Evolutionary conservation across 2,888 invertebrate species (phyloP).

Genomic region (Aradus depressus): DNA sequence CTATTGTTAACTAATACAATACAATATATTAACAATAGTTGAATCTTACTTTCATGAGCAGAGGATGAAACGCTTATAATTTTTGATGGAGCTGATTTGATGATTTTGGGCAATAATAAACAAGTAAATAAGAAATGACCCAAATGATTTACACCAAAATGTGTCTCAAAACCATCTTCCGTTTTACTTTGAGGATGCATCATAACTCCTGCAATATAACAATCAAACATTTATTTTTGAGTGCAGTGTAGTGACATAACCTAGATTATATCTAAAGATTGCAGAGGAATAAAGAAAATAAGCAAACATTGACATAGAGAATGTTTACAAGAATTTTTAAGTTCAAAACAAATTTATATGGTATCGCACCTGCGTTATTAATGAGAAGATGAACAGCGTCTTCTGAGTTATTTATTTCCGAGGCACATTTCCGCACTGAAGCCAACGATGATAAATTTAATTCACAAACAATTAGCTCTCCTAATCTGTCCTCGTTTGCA

Average conservation of each 20-base stretch:
- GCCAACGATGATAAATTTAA: constrained; percentile 39
- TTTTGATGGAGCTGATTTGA: constrained; percentile 36
- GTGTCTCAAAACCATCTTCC: constrained; percentile 46
- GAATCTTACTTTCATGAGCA: constrained; percentile 29
- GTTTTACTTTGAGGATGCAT: constrained; percentile 39
- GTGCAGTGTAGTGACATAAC: neutral
- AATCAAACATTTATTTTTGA: neutral
- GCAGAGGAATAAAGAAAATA: neutral
- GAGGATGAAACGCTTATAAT: constrained; percentile 33
- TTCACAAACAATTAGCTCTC: constrained; percentile 39
- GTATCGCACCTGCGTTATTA: constrained; percentile 36
- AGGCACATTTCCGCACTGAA: constrained; percentile 39
- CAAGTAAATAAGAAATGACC: constrained; percentile 52
- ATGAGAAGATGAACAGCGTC: constrained; percentile 34
- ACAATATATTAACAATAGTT: no score
- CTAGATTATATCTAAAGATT: neutral
- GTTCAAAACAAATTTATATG: no score
- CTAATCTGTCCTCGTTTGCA: constrained; percentile 34
- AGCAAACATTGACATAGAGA: neutral
- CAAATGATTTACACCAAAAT: constrained; percentile 48
- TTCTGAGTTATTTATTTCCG: constrained; percentile 34
- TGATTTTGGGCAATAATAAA: constrained; percentile 44
- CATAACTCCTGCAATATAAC: constrained; percentile 37
- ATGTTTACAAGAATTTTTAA: neutral
- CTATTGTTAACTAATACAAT: no score